phyloP scores from a whole-genome alignment of 2,888 invertebrate species.

The Pandemis heparana region DNA sequence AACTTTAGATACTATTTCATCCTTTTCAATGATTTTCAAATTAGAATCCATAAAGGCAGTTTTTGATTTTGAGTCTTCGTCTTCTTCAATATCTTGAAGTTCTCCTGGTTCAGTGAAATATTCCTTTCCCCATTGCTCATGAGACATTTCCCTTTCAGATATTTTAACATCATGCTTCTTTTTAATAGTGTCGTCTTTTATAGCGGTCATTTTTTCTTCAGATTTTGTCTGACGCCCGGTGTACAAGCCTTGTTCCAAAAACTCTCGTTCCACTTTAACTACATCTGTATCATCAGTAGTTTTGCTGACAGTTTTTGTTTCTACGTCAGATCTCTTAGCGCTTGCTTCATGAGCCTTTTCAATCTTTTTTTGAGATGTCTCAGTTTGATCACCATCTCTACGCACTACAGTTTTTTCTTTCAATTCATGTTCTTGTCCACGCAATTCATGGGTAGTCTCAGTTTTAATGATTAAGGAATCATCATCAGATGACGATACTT shows the following conservation, averaged over 20 bases:
- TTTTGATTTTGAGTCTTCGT: conserved; percentile 71
- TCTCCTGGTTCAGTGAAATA: conserved; percentile 82
- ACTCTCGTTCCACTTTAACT: conserved; percentile 75
- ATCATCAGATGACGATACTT: conserved; percentile 81
- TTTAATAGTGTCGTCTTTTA: conserved; percentile 80
- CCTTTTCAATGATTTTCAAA: conserved; percentile 78
- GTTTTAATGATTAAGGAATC: conserved; percentile 80
- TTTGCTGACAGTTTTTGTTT: conserved; percentile 78
- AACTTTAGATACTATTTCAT: conserved; percentile 74
- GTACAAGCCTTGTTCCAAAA: conserved; percentile 78
- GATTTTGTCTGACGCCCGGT: conserved; percentile 78
- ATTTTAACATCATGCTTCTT: conserved; percentile 82
- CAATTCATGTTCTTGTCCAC: conserved; percentile 80
- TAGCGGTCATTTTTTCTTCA: conserved; percentile 81
- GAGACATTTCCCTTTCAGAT: conserved; percentile 81
- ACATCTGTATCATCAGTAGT: conserved; percentile 77
- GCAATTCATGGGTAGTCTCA: conserved; percentile 76
- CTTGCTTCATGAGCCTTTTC: conserved; percentile 83
- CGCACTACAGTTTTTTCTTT: conserved; percentile 80
- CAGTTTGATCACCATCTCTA: conserved; percentile 78
- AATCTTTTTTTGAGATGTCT: conserved; percentile 81
- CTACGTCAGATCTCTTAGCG: conserved; percentile 77
- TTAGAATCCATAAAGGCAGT: conserved; percentile 77
- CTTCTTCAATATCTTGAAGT: conserved; percentile 77
- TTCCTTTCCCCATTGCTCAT: conserved; percentile 84